Percentiles rank a stretch among this genome's conserved stretches.
phyloP scores from a whole-genome alignment of 2,113 vertebrate genomes.

The Rhinolophus sinicus region DNA sequence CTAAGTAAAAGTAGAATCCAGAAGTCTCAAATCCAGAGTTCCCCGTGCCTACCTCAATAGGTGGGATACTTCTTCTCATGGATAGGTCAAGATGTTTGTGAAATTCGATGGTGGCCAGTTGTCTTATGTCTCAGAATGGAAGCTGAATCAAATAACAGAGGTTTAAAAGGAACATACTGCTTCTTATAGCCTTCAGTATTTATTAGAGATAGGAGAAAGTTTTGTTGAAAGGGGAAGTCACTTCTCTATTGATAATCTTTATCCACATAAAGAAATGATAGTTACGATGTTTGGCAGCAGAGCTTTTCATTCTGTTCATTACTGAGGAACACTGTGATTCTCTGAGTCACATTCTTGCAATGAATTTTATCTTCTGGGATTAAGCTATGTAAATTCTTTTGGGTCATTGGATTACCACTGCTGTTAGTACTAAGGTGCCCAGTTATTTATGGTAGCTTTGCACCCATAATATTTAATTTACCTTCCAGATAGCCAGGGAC shows the following conservation, averaged over 20 bases:
- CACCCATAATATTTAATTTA: not conserved
- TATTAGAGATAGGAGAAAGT: not conserved
- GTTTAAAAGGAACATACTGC: not conserved
- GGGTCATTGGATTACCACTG: not conserved
- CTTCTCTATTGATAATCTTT: not conserved
- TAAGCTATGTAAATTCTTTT: slow-evolving; percentile 30
- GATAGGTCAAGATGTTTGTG: not conserved
- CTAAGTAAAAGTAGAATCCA: not conserved
- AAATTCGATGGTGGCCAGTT: not conserved
- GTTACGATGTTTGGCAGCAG: not conserved
- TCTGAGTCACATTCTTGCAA: not conserved
- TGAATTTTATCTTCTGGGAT: slow-evolving; percentile 10
- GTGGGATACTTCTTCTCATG: not conserved
- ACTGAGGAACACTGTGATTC: not conserved
- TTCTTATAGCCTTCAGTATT: not conserved
- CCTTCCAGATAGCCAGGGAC: not conserved
- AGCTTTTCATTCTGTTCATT: not conserved
- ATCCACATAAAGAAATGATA: not conserved
- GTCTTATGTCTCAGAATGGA: not conserved
- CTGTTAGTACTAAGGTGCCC: not conserved
- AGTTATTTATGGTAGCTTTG: not conserved
- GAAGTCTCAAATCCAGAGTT: not conserved
- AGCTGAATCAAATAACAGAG: not conserved
- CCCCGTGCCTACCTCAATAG: not conserved
- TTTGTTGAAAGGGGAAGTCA: not conserved